phyloP scores from a whole-genome alignment of 1,140 invertebrate genomes.

The Apocrypta bakeri region DNA sequence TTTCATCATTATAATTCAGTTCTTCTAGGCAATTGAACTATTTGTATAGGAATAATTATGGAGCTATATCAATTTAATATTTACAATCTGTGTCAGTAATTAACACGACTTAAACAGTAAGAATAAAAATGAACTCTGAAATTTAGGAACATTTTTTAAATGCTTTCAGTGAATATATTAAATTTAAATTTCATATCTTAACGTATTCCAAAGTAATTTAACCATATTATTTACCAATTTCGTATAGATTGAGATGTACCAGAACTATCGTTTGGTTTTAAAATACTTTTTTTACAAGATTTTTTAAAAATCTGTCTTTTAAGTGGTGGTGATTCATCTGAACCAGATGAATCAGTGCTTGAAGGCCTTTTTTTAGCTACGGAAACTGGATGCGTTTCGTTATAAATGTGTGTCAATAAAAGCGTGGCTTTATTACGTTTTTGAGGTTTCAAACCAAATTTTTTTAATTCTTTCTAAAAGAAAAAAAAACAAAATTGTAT shows the following conservation, averaged over 20 bases:
- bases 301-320: slow-evolving; percentile 49
- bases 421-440: slow-evolving; percentile 68
- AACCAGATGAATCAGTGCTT: slow-evolving; percentile 36
- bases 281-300: slow-evolving; percentile 15
- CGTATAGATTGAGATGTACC: background rate
- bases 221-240: slow-evolving; percentile 36
- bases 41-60: too few relatives aligned
- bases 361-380: slow-evolving; percentile 39
- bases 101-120: too few relatives aligned
- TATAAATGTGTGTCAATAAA: slow-evolving; percentile 72
- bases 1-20: too few relatives aligned
- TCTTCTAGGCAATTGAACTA: too few relatives aligned
- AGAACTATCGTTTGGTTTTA: background rate
- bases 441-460: slow-evolving; percentile 71
- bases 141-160: too few relatives aligned
- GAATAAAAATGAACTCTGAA: too few relatives aligned
- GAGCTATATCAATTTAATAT: too few relatives aligned
- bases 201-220: too few relatives aligned
- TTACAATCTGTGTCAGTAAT: too few relatives aligned
- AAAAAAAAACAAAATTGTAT: slow-evolving; percentile 47
- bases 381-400: slow-evolving; percentile 68
- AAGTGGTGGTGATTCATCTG: slow-evolving; percentile 51
- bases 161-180: too few relatives aligned
- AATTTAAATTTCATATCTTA: too few relatives aligned
- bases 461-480: slow-evolving; percentile 69